phyloP scores from a whole-genome alignment of 2,888 invertebrate species.

The Sepiola atlantica region DNA sequence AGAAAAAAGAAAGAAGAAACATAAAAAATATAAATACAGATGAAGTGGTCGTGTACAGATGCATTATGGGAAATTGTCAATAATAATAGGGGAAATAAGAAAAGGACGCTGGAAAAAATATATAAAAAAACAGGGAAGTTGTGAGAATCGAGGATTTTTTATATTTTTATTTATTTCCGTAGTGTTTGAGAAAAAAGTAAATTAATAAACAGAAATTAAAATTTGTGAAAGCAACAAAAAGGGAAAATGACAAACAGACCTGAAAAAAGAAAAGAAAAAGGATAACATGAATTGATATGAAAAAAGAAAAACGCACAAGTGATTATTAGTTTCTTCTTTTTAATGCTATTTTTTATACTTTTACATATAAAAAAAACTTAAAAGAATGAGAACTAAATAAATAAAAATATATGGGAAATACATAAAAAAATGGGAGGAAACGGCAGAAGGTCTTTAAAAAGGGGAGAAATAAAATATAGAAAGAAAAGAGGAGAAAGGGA shows the following conservation, averaged over 20 bases:
- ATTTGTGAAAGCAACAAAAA: neutral
- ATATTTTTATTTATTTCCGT: no score
- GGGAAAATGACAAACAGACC: neutral
- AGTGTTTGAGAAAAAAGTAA: neutral
- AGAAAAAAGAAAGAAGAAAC: no score
- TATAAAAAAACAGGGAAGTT: neutral
- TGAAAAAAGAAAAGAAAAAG: neutral
- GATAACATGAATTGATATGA: neutral
- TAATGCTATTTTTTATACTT: neutral
- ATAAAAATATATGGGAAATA: constrained; percentile 4
- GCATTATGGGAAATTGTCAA: neutral
- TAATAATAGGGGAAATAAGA: neutral
- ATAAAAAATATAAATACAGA: neutral
- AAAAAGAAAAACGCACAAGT: neutral
- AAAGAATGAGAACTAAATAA: no score
- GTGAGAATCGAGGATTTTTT: neutral
- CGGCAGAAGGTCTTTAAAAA: neutral
- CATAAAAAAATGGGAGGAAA: neutral
- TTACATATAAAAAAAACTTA: no score
- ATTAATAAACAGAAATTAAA: neutral
- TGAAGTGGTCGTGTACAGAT: neutral
- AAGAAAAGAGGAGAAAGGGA: neutral
- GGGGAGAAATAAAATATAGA: neutral
- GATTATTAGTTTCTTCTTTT: neutral
- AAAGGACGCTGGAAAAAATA: neutral